Evolutionary conservation across 2,797 vertebrate genomes (phyloP).

Genomic region (Lycodopsis pacificus): DNA sequence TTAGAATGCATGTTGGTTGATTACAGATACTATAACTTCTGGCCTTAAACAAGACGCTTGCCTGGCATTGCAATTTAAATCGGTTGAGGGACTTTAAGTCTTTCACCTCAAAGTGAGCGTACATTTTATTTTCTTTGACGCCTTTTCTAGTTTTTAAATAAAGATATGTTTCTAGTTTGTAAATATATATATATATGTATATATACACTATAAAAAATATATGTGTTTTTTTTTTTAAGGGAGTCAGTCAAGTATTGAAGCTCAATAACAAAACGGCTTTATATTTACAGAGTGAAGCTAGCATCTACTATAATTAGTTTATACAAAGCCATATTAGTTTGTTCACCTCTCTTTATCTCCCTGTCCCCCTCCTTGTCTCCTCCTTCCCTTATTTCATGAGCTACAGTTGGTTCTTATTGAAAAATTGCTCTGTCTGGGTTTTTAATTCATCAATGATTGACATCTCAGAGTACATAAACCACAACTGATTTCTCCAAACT

Average conservation of each 20-base stretch:
- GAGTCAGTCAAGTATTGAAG: background rate
- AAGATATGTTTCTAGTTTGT: background rate
- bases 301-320: background rate
- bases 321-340: background rate
- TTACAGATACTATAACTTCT: background rate
- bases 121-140: background rate
- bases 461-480: constrained; percentile 50
- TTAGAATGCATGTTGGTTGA: background rate
- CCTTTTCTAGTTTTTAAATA: background rate
- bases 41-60: background rate
- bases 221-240: background rate
- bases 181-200: too few relatives aligned
- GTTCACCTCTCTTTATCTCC: constrained; percentile 11
- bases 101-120: background rate
- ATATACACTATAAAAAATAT: too few relatives aligned
- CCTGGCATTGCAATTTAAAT: background rate
- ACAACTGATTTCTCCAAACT: constrained; percentile 58
- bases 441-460: constrained; percentile 82
- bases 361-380: constrained; percentile 14
- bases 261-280: background rate
- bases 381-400: constrained; percentile 9
- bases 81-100: background rate
- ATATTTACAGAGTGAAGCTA: background rate
- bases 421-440: constrained; percentile 39
- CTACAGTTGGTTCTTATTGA: constrained; percentile 15